Evolutionary conservation across 2,113 vertebrate genomes (phyloP).

Genomic region (Harpagus bidentatus): DNA sequence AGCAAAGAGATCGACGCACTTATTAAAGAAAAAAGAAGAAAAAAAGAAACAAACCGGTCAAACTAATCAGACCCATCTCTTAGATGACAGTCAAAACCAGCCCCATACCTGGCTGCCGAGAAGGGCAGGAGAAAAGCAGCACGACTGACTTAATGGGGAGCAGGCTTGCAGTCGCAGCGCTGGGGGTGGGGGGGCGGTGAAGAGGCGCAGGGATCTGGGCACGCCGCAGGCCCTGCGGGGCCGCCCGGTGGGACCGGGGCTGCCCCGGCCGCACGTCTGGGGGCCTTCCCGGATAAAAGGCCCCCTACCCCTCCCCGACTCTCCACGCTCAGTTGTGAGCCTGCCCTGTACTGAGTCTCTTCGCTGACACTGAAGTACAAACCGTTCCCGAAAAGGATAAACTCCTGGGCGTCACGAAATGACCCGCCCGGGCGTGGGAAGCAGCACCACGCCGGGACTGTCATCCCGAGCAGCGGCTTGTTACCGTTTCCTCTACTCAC

Average conservation of each 20-base stretch:
- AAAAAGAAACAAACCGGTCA: neutral
- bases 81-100: neutral
- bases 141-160: neutral
- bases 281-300: neutral
- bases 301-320: neutral
- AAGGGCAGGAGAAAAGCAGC: neutral
- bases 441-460: neutral
- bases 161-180: neutral
- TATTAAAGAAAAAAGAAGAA: neutral
- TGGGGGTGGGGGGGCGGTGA: neutral
- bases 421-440: neutral
- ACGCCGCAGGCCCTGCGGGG: neutral
- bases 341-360: neutral
- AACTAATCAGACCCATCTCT: neutral
- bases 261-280: neutral
- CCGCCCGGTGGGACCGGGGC: neutral
- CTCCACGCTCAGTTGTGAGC: neutral
- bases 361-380: neutral
- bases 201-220: neutral
- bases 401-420: neutral
- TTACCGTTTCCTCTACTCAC: neutral
- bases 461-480: neutral
- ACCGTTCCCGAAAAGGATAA: neutral
- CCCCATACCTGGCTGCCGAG: neutral
- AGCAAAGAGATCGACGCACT: neutral